Percentiles rank a stretch among this genome's conserved stretches.
phyloP scores from a whole-genome alignment of 2,797 vertebrate species.

The Eulemur coronatus region DNA sequence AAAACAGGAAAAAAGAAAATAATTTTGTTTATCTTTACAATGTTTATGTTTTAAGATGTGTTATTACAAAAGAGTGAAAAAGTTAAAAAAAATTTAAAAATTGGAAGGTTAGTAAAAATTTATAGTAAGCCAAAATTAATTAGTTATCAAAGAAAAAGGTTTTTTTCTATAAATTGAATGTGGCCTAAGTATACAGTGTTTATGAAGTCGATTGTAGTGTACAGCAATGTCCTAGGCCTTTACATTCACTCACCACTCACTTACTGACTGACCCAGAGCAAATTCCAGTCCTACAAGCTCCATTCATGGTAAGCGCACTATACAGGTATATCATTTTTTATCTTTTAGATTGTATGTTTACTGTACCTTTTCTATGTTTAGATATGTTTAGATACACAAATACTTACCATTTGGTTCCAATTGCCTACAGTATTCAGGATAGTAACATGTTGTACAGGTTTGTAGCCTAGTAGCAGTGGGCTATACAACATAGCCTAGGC shows the following conservation, averaged over 20 bases:
- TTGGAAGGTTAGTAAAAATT: background rate
- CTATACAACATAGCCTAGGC: background rate
- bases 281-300: background rate
- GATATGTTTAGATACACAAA: background rate
- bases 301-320: background rate
- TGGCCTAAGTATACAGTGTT: background rate
- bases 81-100: background rate
- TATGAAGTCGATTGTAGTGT: background rate
- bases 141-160: background rate
- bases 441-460: background rate
- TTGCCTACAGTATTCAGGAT: background rate
- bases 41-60: background rate
- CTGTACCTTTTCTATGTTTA: background rate
- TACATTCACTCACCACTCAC: background rate
- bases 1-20: background rate
- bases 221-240: background rate
- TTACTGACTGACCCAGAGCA: background rate
- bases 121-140: background rate
- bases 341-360: background rate
- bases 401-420: background rate
- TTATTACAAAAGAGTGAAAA: background rate
- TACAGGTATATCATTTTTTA: background rate
- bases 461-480: background rate
- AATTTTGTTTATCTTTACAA: background rate
- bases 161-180: background rate